Evolutionary conservation across 1,140 invertebrate genomes (phyloP), one percentile per base, ranked within the genome.

Genomic region (Drosophila pandora): DNA sequence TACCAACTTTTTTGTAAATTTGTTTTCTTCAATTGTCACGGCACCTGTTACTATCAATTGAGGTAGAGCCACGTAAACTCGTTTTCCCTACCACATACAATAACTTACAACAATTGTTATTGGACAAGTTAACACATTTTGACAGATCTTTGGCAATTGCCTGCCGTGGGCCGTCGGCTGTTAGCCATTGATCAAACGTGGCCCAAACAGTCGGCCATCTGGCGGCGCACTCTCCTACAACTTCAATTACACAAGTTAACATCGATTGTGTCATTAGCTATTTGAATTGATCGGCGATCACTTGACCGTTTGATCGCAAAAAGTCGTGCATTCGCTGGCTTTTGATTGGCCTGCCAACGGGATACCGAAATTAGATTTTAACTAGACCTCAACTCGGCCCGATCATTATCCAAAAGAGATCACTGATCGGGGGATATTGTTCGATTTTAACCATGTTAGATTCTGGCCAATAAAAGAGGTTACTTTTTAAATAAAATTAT

Each of bases 201-300:
- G 64, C 60, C 47, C 61, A 45, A 53, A 68, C 39, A 30, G 22
- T 37, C 59, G 41, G 9, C 43, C 68, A 71, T 71, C 55, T 71
- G 68, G 47, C 39, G 21, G 17, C 22, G 10, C 41, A 13, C 17
- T 34, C 53, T 63, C 61, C 58, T 39, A 48, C 39, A 23, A 23
- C 47, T 41, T 37, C 70, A 71, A 75, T 75, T 75, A 57, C 61
- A 71, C 48, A 75, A 75, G 56, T 71, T 60, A 48, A 25, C 67
- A 71, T 71, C 60, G 67, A 71, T 71, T 71, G 49, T 75, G 71
- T 59, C 71, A 75, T 75, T 74, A 74, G 37, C 45, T n/a, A 57
- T 65, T 73, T 62, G 43, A 30, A 53, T 30, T 47, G 41, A 43
- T 43, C 41, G 41, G 13, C 41, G 41, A 43, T 43, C 41, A 43